Evolutionary conservation across 2,113 vertebrate genomes (phyloP).

Genomic region (Propithecus coquereli): DNA sequence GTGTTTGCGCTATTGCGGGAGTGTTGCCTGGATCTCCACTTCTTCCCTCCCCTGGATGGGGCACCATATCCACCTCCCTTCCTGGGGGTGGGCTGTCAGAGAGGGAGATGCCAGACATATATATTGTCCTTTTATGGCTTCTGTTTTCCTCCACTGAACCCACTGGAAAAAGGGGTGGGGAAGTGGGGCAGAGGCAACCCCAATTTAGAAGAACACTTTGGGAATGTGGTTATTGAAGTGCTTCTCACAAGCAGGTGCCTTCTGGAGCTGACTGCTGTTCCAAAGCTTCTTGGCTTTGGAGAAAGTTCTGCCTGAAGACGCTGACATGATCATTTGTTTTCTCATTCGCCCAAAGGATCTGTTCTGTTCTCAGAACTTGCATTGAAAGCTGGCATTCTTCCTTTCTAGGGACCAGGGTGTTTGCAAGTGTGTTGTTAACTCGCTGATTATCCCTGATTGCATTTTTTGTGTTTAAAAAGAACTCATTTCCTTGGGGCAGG

Average conservation of each 20-base stretch:
- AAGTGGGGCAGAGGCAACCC: not conserved
- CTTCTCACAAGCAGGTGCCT: slow-evolving; percentile 47
- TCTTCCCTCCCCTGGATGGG: not conserved
- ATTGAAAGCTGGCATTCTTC: slow-evolving; percentile 64
- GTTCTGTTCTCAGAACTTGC: slow-evolving; percentile 55
- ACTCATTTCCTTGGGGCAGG: slow-evolving; percentile 75
- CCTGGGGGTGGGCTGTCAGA: not conserved
- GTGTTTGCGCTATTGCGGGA: too few species aligned
- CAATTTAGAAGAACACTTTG: not conserved
- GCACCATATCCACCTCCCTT: not conserved
- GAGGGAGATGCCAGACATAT: not conserved
- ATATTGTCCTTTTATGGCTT: not conserved
- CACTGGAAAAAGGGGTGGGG: not conserved
- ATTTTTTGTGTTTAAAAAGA: slow-evolving; percentile 70
- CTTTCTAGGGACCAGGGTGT: slow-evolving; percentile 64
- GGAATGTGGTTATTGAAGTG: not conserved
- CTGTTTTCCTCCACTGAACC: not conserved
- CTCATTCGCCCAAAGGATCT: slow-evolving; percentile 46
- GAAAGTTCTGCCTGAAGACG: slow-evolving; percentile 63
- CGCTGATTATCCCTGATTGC: slow-evolving; percentile 74
- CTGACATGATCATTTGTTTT: slow-evolving; percentile 67
- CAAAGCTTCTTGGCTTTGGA: slow-evolving; percentile 36
- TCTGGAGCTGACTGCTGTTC: slow-evolving; percentile 35
- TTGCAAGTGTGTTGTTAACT: slow-evolving; percentile 70
- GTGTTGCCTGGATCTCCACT: not conserved